Percentiles rank a stretch among this genome's conserved stretches.
These are phyloP conservation scores for Struthidea cinerea DNA, from an alignment of 2,113 vertebrate genomes.

Conservation along the genomic window DNA sequence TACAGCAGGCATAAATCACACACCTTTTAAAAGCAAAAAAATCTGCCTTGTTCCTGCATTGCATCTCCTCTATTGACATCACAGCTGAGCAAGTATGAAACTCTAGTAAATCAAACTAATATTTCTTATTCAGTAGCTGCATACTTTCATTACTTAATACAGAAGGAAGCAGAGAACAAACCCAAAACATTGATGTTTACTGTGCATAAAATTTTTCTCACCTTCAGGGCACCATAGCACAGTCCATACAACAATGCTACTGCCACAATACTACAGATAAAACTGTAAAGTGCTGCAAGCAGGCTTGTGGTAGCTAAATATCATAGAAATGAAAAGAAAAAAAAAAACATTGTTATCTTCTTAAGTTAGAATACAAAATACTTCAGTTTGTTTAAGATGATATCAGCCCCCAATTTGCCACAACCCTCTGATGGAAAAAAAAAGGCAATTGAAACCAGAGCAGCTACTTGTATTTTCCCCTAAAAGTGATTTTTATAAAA, in stretches of 20 bases:
- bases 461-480: background rate
- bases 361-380: background rate
- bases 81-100: background rate
- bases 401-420: background rate
- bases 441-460: background rate
- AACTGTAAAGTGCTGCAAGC: constrained; percentile 91
- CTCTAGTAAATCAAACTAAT: background rate
- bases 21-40: background rate
- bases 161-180: background rate
- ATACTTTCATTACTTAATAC: background rate
- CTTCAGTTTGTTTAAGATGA: background rate
- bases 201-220: constrained; percentile 52
- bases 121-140: background rate
- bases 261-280: constrained; percentile 91
- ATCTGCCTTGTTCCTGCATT: background rate
- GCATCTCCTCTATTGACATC: background rate
- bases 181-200: background rate
- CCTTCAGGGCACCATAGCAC: constrained; percentile 96
- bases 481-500: background rate
- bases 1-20: background rate
- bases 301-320: constrained; percentile 91
- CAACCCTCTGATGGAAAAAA: background rate
- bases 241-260: constrained; percentile 92
- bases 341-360: background rate
- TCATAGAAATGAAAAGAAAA: background rate